phyloP scores from a whole-genome alignment of 2,797 vertebrate species.

The Bradypodion pumilum region DNA sequence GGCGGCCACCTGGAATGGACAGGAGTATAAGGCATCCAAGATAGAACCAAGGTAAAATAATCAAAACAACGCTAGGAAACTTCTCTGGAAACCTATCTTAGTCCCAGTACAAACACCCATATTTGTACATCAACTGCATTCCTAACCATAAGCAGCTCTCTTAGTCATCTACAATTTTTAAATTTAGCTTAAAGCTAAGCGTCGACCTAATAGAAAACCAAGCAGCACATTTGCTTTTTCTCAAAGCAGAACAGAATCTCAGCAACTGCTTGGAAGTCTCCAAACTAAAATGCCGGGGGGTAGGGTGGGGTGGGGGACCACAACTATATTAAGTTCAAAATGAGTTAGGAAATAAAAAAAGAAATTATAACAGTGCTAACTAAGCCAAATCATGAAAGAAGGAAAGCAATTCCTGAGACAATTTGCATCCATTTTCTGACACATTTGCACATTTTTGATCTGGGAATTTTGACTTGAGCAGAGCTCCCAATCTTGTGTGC shows the following conservation, averaged over 20 bases:
- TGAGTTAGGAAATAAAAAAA: not conserved
- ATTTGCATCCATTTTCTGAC: not conserved
- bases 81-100: not conserved
- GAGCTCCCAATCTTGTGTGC: not conserved
- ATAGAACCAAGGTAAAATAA: not conserved
- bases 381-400: not conserved
- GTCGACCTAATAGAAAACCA: not conserved
- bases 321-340: not conserved
- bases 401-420: not conserved
- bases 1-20: constrained; percentile 85
- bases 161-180: not conserved
- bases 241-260: not conserved
- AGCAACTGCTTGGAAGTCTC: not conserved
- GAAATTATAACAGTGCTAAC: not conserved
- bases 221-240: not conserved
- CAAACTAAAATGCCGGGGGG: not conserved
- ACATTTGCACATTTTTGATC: not conserved
- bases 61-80: not conserved
- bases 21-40: not conserved
- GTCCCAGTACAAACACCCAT: too few relatives aligned
- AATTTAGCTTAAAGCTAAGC: not conserved
- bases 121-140: not conserved
- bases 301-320: too few relatives aligned
- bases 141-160: not conserved
- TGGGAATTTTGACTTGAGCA: not conserved